These are phyloP conservation scores for Corythoichthys intestinalis DNA, from an alignment of 2,113 vertebrate genomes.

Conservation along the genomic window DNA sequence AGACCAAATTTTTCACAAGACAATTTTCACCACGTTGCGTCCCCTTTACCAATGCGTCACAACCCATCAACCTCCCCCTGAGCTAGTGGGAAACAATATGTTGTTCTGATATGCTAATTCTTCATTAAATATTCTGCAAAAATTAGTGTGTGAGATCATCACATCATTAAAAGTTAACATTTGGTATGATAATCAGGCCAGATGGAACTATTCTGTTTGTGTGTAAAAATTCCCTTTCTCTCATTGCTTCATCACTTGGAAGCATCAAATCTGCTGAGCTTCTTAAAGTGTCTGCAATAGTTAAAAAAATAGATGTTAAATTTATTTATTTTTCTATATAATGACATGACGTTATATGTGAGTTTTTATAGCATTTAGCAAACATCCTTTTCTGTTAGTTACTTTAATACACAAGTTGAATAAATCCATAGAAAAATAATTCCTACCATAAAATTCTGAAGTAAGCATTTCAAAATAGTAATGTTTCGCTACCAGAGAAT, in stretches of 20 bases:
- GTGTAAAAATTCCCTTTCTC: conserved; percentile 49
- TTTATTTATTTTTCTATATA: too few species aligned
- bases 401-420: background rate
- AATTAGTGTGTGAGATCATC: conserved; percentile 64
- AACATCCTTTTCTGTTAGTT: background rate
- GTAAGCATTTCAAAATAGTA: conserved; percentile 14
- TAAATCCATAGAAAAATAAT: background rate
- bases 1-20: conserved; percentile 29
- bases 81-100: conserved; percentile 63
- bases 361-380: background rate
- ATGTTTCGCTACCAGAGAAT: conserved; percentile 3
- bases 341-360: background rate
- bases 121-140: conserved; percentile 64
- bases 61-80: conserved; percentile 14
- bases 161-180: conserved; percentile 70
- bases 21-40: conserved; percentile 48
- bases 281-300: background rate
- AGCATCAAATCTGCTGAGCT: background rate
- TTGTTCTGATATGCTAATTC: conserved; percentile 67
- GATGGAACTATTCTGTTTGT: conserved; percentile 64
- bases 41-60: background rate
- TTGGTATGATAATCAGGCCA: conserved; percentile 66
- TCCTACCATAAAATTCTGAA: background rate
- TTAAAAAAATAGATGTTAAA: background rate
- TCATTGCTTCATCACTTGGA: conserved; percentile 28